phyloP scores from a whole-genome alignment of 2,797 vertebrate species.

The Alcedo atthis region DNA sequence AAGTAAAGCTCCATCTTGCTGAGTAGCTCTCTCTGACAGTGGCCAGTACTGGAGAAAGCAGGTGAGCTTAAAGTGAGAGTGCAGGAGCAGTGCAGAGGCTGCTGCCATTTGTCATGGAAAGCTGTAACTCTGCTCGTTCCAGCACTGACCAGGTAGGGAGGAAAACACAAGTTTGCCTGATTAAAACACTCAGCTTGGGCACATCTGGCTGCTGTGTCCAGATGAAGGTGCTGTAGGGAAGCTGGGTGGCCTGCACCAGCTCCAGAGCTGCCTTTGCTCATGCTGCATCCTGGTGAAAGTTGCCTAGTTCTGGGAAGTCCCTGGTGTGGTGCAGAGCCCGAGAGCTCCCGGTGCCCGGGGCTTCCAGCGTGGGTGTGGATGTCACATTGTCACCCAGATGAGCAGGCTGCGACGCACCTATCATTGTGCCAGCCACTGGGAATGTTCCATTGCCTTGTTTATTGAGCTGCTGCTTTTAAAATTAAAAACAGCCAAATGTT shows the following conservation, averaged over 20 bases:
- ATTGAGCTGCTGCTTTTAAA: constrained; percentile 48
- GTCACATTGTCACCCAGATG: neutral
- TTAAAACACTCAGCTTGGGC: neutral
- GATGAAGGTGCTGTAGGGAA: neutral
- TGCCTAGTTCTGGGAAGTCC: neutral
- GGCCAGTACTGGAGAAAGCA: neutral
- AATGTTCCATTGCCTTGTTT: neutral
- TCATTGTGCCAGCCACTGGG: neutral
- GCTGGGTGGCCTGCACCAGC: neutral
- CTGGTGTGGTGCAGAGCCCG: neutral
- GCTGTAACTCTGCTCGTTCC: neutral
- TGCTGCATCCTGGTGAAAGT: neutral
- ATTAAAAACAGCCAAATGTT: constrained; percentile 46
- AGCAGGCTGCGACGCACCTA: neutral
- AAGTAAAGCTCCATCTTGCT: neutral
- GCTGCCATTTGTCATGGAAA: neutral
- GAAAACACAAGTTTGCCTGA: neutral
- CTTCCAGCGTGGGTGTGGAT: neutral
- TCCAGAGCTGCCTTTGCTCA: neutral
- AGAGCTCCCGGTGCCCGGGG: neutral
- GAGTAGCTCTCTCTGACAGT: neutral
- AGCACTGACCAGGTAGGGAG: neutral
- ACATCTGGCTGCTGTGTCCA: neutral
- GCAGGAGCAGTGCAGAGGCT: neutral
- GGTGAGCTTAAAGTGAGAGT: neutral